Evolutionary conservation across 2,113 vertebrate genomes (phyloP).

Genomic region (Lethenteron camtschaticum): DNA sequence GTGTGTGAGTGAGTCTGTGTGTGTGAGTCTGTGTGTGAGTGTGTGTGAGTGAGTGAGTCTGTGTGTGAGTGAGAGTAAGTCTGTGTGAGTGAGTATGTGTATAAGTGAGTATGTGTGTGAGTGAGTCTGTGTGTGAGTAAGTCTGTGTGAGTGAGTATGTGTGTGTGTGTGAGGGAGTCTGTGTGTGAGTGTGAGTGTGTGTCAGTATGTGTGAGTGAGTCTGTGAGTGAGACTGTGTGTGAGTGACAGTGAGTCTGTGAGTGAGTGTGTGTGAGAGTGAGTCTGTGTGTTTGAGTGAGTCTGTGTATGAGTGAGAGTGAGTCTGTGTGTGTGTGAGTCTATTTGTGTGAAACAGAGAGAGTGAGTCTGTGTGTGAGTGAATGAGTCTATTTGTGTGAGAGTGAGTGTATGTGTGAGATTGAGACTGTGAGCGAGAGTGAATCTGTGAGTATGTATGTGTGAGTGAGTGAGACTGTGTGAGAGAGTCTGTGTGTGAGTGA

Average conservation of each 20-base stretch:
- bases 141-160: neutral
- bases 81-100: neutral
- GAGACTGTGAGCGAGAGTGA: too few relatives aligned
- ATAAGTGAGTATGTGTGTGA: neutral
- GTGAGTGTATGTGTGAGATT: too few relatives aligned
- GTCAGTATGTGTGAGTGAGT: neutral
- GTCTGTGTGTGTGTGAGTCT: too few relatives aligned
- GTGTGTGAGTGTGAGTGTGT: neutral
- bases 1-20: conserved; percentile 1
- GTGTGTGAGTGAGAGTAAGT: neutral
- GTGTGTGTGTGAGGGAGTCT: neutral
- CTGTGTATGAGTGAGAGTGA: too few relatives aligned
- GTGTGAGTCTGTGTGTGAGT: neutral
- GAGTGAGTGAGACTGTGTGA: too few relatives aligned
- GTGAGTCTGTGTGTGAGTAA: neutral
- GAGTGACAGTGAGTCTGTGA: neutral
- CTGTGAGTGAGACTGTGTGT: neutral
- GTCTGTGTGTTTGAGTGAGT: neutral
- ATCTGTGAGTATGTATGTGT: too few relatives aligned
- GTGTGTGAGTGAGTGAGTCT: neutral
- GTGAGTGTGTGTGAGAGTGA: neutral
- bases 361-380: too few relatives aligned
- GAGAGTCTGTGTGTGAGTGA: too few relatives aligned
- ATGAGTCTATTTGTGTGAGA: too few relatives aligned
- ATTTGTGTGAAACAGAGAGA: too few relatives aligned